Evolutionary conservation across 2,113 vertebrate species (phyloP).

Genomic region (Hippocampus mohnikei): DNA sequence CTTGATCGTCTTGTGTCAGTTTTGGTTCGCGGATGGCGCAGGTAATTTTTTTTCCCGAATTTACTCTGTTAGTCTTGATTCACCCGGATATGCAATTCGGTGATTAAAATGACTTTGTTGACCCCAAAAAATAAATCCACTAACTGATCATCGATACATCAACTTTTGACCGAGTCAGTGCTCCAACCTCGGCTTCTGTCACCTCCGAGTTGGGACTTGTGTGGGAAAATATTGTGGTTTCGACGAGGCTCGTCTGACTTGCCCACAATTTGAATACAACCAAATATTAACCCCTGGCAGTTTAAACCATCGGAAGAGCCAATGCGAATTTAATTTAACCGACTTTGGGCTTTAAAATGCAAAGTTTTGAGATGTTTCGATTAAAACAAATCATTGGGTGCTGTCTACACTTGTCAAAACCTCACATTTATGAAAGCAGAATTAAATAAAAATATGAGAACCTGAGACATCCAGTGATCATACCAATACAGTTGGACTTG

Average conservation of each 20-base stretch:
- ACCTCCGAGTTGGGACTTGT: not conserved
- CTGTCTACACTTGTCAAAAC: not conserved
- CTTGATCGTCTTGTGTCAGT: conserved; percentile 5
- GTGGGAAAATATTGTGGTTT: not conserved
- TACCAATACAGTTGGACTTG: too few species aligned
- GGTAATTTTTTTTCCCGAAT: conserved; percentile 18
- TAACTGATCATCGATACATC: not conserved
- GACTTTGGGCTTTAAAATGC: not conserved
- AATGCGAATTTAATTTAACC: not conserved
- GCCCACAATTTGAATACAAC: not conserved
- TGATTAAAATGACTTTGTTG: not conserved
- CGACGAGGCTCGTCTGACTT: not conserved
- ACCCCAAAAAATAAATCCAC: not conserved
- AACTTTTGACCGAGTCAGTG: not conserved
- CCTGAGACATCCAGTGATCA: too few species aligned
- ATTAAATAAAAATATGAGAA: too few species aligned
- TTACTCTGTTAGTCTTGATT: not conserved
- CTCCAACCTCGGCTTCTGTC: not conserved
- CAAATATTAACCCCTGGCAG: not conserved
- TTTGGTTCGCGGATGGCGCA: not conserved
- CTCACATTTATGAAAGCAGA: too few species aligned
- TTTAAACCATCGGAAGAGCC: not conserved
- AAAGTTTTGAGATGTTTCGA: not conserved
- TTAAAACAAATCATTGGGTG: not conserved
- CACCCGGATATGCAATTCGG: not conserved